Conservation (phyloP, 2,888 invertebrate species). For the Synanthedon vespiformis region DNA sequence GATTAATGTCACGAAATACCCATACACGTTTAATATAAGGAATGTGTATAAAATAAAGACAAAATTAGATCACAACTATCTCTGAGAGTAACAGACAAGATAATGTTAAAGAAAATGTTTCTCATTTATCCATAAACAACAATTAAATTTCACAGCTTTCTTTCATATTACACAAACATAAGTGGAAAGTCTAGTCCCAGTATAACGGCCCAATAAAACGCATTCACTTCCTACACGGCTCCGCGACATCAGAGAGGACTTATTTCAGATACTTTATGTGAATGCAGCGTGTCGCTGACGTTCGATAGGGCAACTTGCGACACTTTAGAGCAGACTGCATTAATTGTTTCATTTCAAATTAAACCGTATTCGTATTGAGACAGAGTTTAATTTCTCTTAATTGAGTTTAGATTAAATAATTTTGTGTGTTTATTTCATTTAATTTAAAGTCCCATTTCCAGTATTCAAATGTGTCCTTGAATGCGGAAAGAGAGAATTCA, state of each 20-base stretch:
- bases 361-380: conserved; percentile 10
- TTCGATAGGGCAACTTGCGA: conserved; percentile 47
- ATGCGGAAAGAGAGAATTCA: conserved; percentile 26
- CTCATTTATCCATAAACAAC: not conserved
- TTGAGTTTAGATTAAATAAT: conserved; percentile 16
- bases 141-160: not conserved
- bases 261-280: conserved; percentile 57
- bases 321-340: conserved; percentile 28
- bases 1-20: no score
- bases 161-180: conserved; percentile 20
- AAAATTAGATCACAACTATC: no score
- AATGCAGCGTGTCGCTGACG: conserved; percentile 42
- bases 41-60: no score
- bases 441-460: conserved; percentile 30
- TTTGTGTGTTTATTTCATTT: not conserved
- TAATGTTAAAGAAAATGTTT: no score
- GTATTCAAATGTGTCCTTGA: conserved; percentile 19
- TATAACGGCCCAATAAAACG: conserved; percentile 34
- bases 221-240: conserved; percentile 35
- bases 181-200: conserved; percentile 23
- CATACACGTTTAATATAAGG: no score
- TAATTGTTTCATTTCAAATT: conserved; percentile 10
- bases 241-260: conserved; percentile 41
- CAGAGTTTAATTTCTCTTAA: not conserved
- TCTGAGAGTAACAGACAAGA: no score